Conservation (phyloP, 2,888 invertebrate genomes). For the Pheosia gnoma region DNA sequence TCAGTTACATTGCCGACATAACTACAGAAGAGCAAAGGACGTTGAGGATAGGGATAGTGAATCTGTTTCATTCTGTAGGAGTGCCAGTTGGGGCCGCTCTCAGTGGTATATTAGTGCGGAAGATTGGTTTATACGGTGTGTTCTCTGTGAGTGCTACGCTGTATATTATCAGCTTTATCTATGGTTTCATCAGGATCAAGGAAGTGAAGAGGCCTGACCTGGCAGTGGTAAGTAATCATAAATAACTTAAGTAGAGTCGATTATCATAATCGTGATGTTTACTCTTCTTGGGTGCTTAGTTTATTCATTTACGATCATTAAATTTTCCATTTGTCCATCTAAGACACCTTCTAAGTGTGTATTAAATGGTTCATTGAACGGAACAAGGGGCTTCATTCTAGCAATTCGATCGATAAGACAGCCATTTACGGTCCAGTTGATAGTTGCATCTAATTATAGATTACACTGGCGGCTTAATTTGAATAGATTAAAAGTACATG, state of each 20-base stretch:
- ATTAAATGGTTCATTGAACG: constrained; percentile 57
- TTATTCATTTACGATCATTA: constrained; percentile 8
- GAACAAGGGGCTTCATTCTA: constrained; percentile 47
- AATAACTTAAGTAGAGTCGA: constrained; percentile 4
- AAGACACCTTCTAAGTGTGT: constrained; percentile 36
- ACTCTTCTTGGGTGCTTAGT: constrained; percentile 10
- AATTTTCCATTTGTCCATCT: constrained; percentile 24
- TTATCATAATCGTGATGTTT: constrained; percentile 22
- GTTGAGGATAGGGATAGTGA: constrained; percentile 93
- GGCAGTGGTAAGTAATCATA: constrained; percentile 59
- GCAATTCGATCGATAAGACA: constrained; percentile 49
- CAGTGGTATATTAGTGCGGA: constrained; percentile 90
- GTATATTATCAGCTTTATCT: constrained; percentile 89
- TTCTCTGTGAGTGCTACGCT: constrained; percentile 90
- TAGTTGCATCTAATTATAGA: constrained; percentile 47
- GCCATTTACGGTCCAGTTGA: constrained; percentile 45
- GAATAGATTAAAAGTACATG: constrained; percentile 17
- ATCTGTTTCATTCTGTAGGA: constrained; percentile 94
- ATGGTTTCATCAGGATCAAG: constrained; percentile 88
- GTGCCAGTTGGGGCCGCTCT: constrained; percentile 95
- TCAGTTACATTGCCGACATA: constrained; percentile 95
- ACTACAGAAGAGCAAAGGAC: constrained; percentile 93
- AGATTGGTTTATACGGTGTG: constrained; percentile 92
- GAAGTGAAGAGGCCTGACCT: constrained; percentile 83
- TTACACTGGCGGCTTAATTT: constrained; percentile 31